Conservation (phyloP, 2,113 vertebrate species). For the Xiphophorus hellerii region DNA sequence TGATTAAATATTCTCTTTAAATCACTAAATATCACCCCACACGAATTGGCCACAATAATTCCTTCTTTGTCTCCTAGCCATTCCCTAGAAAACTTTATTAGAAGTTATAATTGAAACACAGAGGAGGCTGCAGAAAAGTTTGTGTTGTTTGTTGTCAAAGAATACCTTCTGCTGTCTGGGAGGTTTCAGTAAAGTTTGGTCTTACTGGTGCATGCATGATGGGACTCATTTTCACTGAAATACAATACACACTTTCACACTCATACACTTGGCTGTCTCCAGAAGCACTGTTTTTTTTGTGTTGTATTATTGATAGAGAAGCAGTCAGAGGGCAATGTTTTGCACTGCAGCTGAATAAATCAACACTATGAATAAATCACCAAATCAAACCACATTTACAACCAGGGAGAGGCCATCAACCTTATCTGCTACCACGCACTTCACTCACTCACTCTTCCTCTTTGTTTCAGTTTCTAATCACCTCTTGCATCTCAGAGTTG, state of each 20-base stretch:
- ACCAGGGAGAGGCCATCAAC: slow-evolving; percentile 54
- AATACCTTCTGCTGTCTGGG: slow-evolving; percentile 28
- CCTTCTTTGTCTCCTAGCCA: neutral
- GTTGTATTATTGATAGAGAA: slow-evolving; percentile 71
- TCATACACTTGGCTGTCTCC: slow-evolving; percentile 38
- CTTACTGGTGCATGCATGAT: slow-evolving; percentile 47
- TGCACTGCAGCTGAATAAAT: slow-evolving; percentile 64
- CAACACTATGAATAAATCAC: slow-evolving; percentile 67
- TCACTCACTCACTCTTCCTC: neutral
- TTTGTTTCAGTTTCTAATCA: neutral
- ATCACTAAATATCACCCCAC: neutral
- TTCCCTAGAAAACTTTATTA: slow-evolving; percentile 19
- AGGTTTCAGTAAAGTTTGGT: slow-evolving; percentile 33
- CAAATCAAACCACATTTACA: slow-evolving; percentile 65
- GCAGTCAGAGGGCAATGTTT: slow-evolving; percentile 59
- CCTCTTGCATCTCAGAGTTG: neutral
- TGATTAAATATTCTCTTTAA: neutral
- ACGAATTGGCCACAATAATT: no score
- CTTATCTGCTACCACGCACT: slow-evolving; percentile 32
- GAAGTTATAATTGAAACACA: slow-evolving; percentile 26
- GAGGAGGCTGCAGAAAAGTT: slow-evolving; percentile 29
- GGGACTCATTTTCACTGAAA: slow-evolving; percentile 39
- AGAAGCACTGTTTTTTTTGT: slow-evolving; percentile 61
- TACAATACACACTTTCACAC: slow-evolving; percentile 18
- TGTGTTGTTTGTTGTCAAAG: slow-evolving; percentile 27